Evolutionary conservation across 2,888 invertebrate species (phyloP).

Genomic region (Nudaria mundana): DNA sequence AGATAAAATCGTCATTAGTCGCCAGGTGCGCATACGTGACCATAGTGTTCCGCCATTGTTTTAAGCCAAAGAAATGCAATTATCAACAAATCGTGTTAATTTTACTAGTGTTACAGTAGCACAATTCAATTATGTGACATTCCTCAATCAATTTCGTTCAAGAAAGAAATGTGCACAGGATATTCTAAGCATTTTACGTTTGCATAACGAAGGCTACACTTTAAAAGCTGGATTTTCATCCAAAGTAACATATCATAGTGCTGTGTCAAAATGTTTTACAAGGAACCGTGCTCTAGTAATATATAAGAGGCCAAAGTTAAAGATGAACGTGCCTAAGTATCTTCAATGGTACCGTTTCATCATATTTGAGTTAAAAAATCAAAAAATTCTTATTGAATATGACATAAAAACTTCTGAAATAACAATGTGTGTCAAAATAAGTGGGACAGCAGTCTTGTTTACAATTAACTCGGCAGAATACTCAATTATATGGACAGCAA

Average conservation of each 20-base stretch:
- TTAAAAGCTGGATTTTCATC: constrained; percentile 32
- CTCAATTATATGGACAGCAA: too few species aligned
- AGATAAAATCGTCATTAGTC: constrained; percentile 34
- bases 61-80: constrained; percentile 50
- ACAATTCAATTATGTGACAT: constrained; percentile 67
- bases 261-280: constrained; percentile 28
- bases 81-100: constrained; percentile 64
- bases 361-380: constrained; percentile 36
- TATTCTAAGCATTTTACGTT: constrained; percentile 61
- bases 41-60: constrained; percentile 24
- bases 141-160: constrained; percentile 57
- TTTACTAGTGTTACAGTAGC: constrained; percentile 62
- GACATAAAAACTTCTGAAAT: constrained; percentile 48
- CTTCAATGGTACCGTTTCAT: constrained; percentile 45
- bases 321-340: constrained; percentile 34
- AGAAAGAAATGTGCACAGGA: constrained; percentile 58
- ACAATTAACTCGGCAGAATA: constrained; percentile 12
- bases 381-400: constrained; percentile 41
- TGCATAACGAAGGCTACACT: constrained; percentile 57
- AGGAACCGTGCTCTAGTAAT: constrained; percentile 38
- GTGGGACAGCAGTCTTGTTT: constrained; percentile 13
- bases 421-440: constrained; percentile 23
- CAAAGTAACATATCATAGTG: constrained; percentile 30
- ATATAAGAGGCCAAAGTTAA: constrained; percentile 37
- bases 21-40: constrained; percentile 48